Evolutionary conservation across 2,888 invertebrate species (phyloP), one percentile per base, ranked within the genome.

Genomic region (Pedicia rivosa): DNA sequence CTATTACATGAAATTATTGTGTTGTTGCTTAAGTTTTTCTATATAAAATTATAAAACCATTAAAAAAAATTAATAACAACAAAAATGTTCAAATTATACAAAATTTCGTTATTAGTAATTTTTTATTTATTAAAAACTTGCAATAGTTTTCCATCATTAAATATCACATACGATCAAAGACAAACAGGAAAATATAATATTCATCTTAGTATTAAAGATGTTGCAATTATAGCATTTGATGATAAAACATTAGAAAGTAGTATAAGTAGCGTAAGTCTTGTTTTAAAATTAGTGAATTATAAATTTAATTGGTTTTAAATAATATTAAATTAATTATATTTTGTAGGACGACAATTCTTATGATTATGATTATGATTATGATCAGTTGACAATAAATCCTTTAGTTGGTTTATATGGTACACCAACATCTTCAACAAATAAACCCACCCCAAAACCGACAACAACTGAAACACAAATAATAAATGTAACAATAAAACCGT

Each of bases 111-210:
- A n/a, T n/a, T n/a, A n/a, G n/a, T n/a, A n/a, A n/a, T n/a, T n/a
- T n/a, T n/a, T n/a, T n/a, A n/a, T n/a, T n/a, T n/a, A n/a, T n/a
- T n/a, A n/a, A n/a, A n/a, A n/a, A n/a, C n/a, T n/a, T n/a, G n/a
- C n/a, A n/a, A n/a, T n/a, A n/a, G n/a, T n/a, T n/a, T n/a, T n/a
- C n/a, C 12, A 12, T 13, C 27, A 12, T 3, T 27, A 2, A 27
- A n/a, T 13, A 27, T 12, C 3, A 27, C 27, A 12, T 27, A 27
- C 57, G 81, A 84, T 56, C 82, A 84, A 57, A 70, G 77, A 30
- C 84, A 86, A 62, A 72, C 70, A 4, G 84, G 84, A 14, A 75
- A 79, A 47, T 67, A 78, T 46, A 86, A 86, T 57, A 74, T 86
- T 45, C 80, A 80, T 52, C 65, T 86, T 43, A 78, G 78, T 56